Percentiles rank a stretch among this genome's conserved stretches.
These are phyloP conservation scores for Hanleya hanleyi DNA, from an alignment of 2,888 invertebrate genomes.

Conservation along the genomic window DNA sequence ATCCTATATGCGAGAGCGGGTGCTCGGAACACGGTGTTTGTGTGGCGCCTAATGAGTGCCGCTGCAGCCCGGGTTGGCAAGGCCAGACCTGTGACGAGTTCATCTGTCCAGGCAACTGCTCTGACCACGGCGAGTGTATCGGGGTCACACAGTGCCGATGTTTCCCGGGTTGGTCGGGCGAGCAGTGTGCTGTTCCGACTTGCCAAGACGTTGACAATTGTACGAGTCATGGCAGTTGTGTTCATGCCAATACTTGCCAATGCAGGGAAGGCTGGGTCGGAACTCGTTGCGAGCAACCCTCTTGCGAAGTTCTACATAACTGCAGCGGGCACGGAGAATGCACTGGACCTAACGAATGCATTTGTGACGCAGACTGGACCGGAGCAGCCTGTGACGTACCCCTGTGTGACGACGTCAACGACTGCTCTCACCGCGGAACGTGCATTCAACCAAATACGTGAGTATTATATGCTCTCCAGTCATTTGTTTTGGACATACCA, in stretches of 20 bases:
- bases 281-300: constrained; percentile 8
- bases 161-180: constrained; percentile 12
- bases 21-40: constrained; percentile 3
- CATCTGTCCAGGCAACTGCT: constrained; percentile 18
- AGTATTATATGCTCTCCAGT: too few relatives aligned
- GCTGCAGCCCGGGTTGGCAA: constrained; percentile 6
- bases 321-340: constrained; percentile 24
- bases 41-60: constrained; percentile 27
- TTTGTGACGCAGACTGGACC: constrained; percentile 25
- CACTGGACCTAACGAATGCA: constrained; percentile 21
- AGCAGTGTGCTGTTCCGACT: neutral
- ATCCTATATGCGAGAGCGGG: neutral
- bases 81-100: neutral
- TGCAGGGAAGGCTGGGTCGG: constrained; percentile 25
- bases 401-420: constrained; percentile 14
- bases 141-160: constrained; percentile 9
- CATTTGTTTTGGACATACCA: too few relatives aligned
- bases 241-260: constrained; percentile 20
- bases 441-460: constrained; percentile 18
- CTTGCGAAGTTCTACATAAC: constrained; percentile 24
- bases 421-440: constrained; percentile 24
- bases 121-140: constrained; percentile 8
- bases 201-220: constrained; percentile 22
- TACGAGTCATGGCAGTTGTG: constrained; percentile 22
- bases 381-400: constrained; percentile 16